Evolutionary conservation across 2,113 vertebrate species (phyloP).

Genomic region (Pogonocichla stellata): DNA sequence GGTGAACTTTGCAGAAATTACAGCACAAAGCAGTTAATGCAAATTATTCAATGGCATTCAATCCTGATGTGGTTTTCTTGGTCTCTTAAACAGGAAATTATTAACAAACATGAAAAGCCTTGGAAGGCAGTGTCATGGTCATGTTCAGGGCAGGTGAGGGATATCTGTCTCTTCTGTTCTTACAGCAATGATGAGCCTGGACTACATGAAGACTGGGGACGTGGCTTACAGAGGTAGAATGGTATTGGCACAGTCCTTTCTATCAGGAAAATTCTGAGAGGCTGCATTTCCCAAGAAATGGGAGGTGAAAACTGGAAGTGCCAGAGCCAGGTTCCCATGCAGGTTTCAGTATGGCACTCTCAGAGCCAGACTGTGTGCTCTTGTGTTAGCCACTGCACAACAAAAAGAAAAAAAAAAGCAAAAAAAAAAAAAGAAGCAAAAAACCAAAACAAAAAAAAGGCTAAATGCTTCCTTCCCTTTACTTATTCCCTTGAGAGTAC

Average conservation of each 20-base stretch:
- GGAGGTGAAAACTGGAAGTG: background rate
- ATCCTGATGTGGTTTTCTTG: background rate
- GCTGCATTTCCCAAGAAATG: background rate
- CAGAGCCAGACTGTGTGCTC: background rate
- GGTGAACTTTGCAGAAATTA: background rate
- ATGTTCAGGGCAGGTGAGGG: background rate
- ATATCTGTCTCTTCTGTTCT: background rate
- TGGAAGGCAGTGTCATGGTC: background rate
- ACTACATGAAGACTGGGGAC: background rate
- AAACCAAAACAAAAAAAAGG: too few species aligned
- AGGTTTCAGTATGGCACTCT: background rate
- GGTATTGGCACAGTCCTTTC: background rate
- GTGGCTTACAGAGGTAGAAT: background rate
- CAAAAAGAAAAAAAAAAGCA: background rate
- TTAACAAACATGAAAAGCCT: background rate
- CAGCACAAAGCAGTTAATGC: background rate
- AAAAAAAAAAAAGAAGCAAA: too few species aligned
- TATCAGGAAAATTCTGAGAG: background rate
- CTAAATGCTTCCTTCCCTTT: background rate
- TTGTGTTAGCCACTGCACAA: background rate
- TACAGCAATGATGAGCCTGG: background rate
- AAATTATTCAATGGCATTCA: background rate
- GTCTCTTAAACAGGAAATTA: background rate
- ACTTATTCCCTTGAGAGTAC: background rate
- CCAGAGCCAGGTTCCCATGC: background rate